A percentile compares a stretch with the other conserved stretches of the same genome.
Evolutionary conservation across 2,113 vertebrate species (phyloP).

Genomic region (Numida meleagris): DNA sequence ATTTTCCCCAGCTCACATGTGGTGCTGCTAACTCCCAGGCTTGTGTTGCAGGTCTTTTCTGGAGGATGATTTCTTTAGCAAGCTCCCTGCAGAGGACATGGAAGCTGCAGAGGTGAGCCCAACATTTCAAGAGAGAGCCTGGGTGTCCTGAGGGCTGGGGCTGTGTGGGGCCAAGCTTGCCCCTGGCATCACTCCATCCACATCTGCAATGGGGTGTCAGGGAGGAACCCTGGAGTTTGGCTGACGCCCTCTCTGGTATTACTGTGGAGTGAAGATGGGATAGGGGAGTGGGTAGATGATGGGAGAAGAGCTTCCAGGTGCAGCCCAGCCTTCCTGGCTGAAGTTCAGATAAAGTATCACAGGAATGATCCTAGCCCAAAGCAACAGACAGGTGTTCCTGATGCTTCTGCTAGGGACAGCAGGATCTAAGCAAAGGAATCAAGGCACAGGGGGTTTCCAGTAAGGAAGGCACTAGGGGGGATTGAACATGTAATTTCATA

Average conservation of each 20-base stretch:
- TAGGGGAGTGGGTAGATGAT: too few species aligned
- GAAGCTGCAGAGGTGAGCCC: slow-evolving; percentile 71
- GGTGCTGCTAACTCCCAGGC: not conserved
- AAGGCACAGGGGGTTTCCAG: not conserved
- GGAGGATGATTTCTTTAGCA: slow-evolving; percentile 78
- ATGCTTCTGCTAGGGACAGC: not conserved
- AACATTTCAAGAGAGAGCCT: not conserved
- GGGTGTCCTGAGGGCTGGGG: not conserved
- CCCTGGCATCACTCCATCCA: not conserved
- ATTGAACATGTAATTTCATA: not conserved
- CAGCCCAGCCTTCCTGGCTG: not conserved
- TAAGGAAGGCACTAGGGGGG: not conserved
- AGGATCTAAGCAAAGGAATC: not conserved
- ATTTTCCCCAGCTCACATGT: fast-evolving
- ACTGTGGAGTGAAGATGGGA: not conserved
- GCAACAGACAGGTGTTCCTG: not conserved
- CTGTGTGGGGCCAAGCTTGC: not conserved
- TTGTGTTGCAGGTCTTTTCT: slow-evolving; percentile 70
- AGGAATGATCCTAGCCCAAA: not conserved
- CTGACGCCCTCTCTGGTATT: not conserved
- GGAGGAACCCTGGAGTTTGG: not conserved
- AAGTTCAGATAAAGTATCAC: fast-evolving
- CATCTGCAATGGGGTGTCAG: not conserved
- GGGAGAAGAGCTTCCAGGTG: not conserved
- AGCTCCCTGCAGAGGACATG: slow-evolving; percentile 68